Conservation (phyloP, 2,113 vertebrate genomes). For the Nesoenas mayeri region DNA sequence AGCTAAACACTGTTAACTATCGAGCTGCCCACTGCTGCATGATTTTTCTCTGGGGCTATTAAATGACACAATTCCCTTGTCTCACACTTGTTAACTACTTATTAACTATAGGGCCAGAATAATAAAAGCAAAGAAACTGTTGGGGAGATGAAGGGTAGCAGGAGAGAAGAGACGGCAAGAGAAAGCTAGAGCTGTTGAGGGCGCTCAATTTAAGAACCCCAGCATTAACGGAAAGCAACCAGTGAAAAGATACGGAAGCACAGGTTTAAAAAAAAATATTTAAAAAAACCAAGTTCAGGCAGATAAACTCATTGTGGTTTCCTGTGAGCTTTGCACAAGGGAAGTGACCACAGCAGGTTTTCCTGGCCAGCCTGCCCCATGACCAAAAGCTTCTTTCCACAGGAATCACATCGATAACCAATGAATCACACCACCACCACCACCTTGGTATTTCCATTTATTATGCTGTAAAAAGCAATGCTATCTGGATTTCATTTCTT, state of each 20-base stretch:
- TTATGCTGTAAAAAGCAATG: slow-evolving; percentile 80
- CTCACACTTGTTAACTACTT: not conserved
- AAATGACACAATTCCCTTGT: not conserved
- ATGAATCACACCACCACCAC: not conserved
- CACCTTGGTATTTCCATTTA: slow-evolving; percentile 74
- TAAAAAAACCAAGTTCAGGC: not conserved
- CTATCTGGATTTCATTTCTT: slow-evolving; percentile 76
- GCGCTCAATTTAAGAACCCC: not conserved
- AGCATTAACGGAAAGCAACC: not conserved
- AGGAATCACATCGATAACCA: not conserved
- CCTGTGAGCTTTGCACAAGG: not conserved
- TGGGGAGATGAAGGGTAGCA: not conserved
- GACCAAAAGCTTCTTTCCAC: not conserved
- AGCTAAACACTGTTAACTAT: not conserved
- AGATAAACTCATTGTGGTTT: not conserved
- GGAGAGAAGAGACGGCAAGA: not conserved
- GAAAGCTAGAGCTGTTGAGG: not conserved
- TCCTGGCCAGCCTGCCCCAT: not conserved
- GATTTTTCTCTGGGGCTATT: not conserved
- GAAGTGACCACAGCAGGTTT: not conserved
- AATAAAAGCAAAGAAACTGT: not conserved
- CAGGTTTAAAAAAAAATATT: not conserved
- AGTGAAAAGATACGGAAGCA: not conserved
- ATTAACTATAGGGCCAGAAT: not conserved
- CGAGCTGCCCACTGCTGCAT: not conserved